Base-by-base conservation (phyloP, 2,797 vertebrate species). In the Parauchenoglanis punctatus region DNA sequence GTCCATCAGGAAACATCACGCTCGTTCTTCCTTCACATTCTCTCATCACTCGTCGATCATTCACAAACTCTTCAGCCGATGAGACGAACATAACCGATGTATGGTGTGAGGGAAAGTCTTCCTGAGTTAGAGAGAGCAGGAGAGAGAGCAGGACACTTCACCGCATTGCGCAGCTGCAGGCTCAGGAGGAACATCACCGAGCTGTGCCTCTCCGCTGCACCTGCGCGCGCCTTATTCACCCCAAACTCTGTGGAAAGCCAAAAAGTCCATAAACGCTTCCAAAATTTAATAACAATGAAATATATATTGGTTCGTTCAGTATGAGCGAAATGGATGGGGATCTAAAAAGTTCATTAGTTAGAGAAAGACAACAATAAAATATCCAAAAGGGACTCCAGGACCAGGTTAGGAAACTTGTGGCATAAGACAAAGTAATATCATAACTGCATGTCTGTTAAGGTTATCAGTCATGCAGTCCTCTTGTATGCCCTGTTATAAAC, bases 161-260 rank as follows among this genome's bases (percentile, higher is more conserved):
- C 73, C 63, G 76, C 63, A 86, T 67, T 86, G 63, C 49, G 85
- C 76, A 59, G 73, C 73, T 23, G 8, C 70, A 4, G 46, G 46
- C 4, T 46, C 46, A 28, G 17, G 23, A 18, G 58, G 15, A 73
- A 59, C 49, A 11, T 7, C 46, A 13, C 31, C 31, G 31, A 31
- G 31, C 35, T 35, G 56, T 25, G 56, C 40, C 18, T 3, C 68
- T 65, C 56, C 20, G 58, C 85, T 76, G 86, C 80, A 83, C 67
- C 77, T 52, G 75, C 76, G 23, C 63, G 28, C 63, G 0, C 17
- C 13, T 13, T 46, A 31, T 4, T 35, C 67, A 8, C 4, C 52
- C n/a, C 17, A 52, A 63, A 54, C 17, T 7, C 40, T 18, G 20
- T 68, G 85, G 63, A 56, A 86, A 86, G 85, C 75, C 85, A 86